These are phyloP conservation scores for Drosophila ogumai DNA, from an alignment of 1,140 invertebrate genomes.

Conservation along the genomic window DNA sequence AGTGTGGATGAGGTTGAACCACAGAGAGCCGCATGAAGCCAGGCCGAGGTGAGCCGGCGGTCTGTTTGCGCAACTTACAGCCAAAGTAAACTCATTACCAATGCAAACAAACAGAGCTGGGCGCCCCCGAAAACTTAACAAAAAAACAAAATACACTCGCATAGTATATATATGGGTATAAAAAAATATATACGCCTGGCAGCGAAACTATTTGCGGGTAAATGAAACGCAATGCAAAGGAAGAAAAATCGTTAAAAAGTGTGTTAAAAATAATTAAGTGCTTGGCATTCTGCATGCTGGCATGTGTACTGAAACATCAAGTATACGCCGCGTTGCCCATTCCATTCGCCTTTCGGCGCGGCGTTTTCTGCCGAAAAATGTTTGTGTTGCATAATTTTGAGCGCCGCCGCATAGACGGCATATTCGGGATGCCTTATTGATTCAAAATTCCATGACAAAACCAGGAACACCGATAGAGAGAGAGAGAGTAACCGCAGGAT, in stretches of 20 bases:
- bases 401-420: slow-evolving; percentile 19
- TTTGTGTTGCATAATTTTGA: slow-evolving; percentile 49
- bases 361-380: slow-evolving; percentile 9
- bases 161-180: neutral
- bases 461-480: neutral
- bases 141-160: slow-evolving; percentile 19
- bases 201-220: slow-evolving; percentile 63
- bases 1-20: slow-evolving; percentile 4
- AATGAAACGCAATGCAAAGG: slow-evolving; percentile 18
- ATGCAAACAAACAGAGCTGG: slow-evolving; percentile 75
- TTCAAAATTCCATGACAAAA: slow-evolving; percentile 28
- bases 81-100: slow-evolving; percentile 82
- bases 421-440: slow-evolving; percentile 36
- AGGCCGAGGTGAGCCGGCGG: slow-evolving; percentile 51
- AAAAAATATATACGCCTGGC: slow-evolving; percentile 30
- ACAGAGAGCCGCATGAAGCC: slow-evolving; percentile 17
- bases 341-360: neutral
- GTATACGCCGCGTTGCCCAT: slow-evolving; percentile 37
- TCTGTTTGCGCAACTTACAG: slow-evolving; percentile 79
- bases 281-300: slow-evolving; percentile 39
- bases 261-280: slow-evolving; percentile 71
- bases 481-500: slow-evolving; percentile 29
- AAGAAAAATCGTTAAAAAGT: slow-evolving; percentile 65
- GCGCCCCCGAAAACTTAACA: slow-evolving; percentile 63
- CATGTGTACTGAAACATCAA: slow-evolving; percentile 37